These are phyloP conservation scores for Dermolepida albohirtum DNA, from an alignment of 2,888 invertebrate species.

Conservation along the genomic window DNA sequence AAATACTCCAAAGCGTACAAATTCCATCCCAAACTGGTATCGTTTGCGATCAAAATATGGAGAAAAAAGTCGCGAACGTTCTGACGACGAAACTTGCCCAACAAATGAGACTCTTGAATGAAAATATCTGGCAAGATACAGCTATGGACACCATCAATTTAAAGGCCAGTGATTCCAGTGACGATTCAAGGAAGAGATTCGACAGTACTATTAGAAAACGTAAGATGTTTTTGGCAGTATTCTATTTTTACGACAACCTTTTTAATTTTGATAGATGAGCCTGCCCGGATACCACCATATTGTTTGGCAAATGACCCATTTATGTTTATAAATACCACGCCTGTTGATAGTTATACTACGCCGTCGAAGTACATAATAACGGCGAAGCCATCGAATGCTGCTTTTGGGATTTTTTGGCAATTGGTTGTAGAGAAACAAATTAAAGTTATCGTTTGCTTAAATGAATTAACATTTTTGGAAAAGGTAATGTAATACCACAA, in stretches of 20 bases:
- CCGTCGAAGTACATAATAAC: constrained; percentile 63
- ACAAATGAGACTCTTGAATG: constrained; percentile 60
- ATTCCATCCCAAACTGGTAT: constrained; percentile 58
- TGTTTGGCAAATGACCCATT: constrained; percentile 60
- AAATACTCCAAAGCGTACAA: constrained; percentile 57
- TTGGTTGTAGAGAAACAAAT: constrained; percentile 62
- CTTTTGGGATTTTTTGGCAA: constrained; percentile 66
- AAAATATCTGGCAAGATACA: constrained; percentile 63
- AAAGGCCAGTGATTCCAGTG: constrained; percentile 35
- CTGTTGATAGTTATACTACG: constrained; percentile 61
- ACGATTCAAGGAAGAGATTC: too few species aligned
- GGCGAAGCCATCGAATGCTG: constrained; percentile 64
- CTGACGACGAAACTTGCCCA: constrained; percentile 55
- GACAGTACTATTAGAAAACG: not conserved
- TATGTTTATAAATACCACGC: constrained; percentile 65
- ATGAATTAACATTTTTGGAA: constrained; percentile 60
- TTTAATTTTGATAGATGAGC: constrained; percentile 50
- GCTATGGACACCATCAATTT: constrained; percentile 57
- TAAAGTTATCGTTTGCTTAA: constrained; percentile 62
- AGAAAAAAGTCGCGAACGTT: constrained; percentile 54
- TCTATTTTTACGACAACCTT: too few species aligned
- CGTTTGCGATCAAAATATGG: constrained; percentile 53
- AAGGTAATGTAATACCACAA: constrained; percentile 54
- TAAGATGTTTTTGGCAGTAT: too few species aligned
- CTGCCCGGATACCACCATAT: constrained; percentile 58